Percentiles rank a stretch among this genome's conserved stretches.
Evolutionary conservation across 2,888 invertebrate genomes (phyloP).

Genomic region (Chorisops tibialis): DNA sequence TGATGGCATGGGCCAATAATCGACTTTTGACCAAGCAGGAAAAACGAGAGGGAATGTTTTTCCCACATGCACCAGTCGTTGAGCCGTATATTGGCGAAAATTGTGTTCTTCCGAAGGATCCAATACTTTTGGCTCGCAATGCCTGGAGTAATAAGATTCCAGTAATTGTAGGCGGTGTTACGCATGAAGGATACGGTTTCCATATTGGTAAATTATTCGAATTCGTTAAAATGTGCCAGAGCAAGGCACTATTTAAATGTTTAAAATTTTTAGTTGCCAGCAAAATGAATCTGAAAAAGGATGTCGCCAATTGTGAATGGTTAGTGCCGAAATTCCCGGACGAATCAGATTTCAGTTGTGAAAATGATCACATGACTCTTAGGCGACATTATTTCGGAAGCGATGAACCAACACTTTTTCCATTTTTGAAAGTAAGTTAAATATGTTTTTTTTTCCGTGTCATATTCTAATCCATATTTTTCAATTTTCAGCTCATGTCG

Average conservation of each 20-base stretch:
- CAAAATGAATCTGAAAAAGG: constrained; percentile 3
- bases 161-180: constrained; percentile 46
- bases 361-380: constrained; percentile 47
- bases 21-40: constrained; percentile 44
- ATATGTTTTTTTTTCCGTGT: no score
- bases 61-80: constrained; percentile 47
- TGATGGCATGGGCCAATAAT: constrained; percentile 43
- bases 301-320: constrained; percentile 44
- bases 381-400: constrained; percentile 53
- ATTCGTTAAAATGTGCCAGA: no score
- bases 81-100: constrained; percentile 46
- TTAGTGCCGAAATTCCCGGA: constrained; percentile 45
- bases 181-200: constrained; percentile 48
- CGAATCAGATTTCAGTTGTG: constrained; percentile 38
- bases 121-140: constrained; percentile 39
- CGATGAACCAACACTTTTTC: constrained; percentile 46
- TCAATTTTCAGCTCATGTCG: constrained; percentile 42
- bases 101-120: constrained; percentile 42
- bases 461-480: no score
- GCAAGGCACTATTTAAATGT: no score
- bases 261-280: constrained; percentile 1
- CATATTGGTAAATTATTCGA: constrained; percentile 41
- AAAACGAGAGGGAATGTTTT: constrained; percentile 41
- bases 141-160: constrained; percentile 48
- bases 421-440: constrained; percentile 50